phyloP scores from a whole-genome alignment of 2,797 vertebrate species.

The Myotis findleyi region DNA sequence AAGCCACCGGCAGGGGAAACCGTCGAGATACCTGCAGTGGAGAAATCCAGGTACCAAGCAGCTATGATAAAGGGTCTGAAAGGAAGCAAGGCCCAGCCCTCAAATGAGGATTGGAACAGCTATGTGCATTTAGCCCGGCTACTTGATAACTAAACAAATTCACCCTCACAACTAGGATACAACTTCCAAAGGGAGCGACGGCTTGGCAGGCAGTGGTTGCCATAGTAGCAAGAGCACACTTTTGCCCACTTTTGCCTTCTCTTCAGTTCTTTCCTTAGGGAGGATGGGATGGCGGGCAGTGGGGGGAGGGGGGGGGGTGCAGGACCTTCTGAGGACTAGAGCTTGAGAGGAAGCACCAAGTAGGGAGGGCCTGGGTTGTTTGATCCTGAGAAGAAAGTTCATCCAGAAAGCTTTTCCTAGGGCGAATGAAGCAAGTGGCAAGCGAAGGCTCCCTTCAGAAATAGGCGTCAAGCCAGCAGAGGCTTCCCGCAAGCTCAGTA shows the following conservation, averaged over 20 bases:
- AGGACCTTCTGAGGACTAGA: background rate
- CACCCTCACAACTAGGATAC: slow-evolving; percentile 58
- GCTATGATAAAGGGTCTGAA: background rate
- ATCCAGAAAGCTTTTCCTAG: background rate
- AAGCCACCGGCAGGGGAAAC: background rate
- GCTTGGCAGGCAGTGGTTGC: slow-evolving; percentile 36
- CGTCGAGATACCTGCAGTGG: background rate
- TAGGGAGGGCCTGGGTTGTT: background rate
- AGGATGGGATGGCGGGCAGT: too few species aligned
- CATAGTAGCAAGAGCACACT: background rate
- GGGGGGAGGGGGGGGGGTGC: accelerated
- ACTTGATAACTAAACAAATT: slow-evolving; percentile 43
- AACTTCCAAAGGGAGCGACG: slow-evolving; percentile 67
- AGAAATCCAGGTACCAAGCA: background rate
- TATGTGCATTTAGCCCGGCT: background rate
- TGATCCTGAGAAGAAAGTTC: background rate
- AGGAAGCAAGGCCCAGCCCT: background rate
- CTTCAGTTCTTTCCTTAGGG: background rate
- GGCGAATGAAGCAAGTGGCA: background rate
- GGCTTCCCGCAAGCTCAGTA: background rate
- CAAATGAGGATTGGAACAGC: background rate
- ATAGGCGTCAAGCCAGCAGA: background rate
- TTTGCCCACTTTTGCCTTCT: background rate
- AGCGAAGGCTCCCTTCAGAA: background rate
- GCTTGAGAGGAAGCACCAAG: background rate